These are phyloP conservation scores for Petrosia ficiformis DNA, from an alignment of 37 sponge, comb jelly and placozoan genomes.

Conservation along the genomic window DNA sequence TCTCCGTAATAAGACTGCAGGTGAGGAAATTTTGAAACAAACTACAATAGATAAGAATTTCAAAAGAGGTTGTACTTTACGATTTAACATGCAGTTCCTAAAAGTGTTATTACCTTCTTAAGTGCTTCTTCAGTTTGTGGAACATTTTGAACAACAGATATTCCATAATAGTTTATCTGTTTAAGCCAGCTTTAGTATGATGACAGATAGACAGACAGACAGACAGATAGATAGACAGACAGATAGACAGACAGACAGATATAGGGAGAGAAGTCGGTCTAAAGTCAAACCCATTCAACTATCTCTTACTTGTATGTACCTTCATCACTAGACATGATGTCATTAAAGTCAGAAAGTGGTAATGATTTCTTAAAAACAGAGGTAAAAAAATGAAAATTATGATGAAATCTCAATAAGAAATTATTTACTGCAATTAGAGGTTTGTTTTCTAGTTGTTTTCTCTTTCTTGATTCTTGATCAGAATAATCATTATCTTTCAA, in stretches of 20 bases:
- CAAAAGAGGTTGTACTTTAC: too few species aligned
- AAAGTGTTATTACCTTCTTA: neutral
- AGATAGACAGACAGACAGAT: too few species aligned
- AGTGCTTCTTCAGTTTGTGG: neutral
- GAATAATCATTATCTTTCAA: constrained; percentile 7
- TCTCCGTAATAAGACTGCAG: too few species aligned
- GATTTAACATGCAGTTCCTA: too few species aligned
- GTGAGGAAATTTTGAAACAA: too few species aligned
- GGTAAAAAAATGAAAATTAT: neutral
- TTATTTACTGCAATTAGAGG: neutral
- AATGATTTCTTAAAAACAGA: neutral
- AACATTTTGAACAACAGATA: neutral
- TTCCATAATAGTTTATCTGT: constrained; percentile 20
- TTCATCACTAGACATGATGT: neutral
- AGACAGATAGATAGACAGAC: too few species aligned
- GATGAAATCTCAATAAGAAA: too few species aligned
- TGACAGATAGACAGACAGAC: neutral
- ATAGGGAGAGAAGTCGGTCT: too few species aligned
- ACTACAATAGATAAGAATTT: too few species aligned
- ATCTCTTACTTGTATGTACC: neutral
- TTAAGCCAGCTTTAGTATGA: constrained; percentile 20
- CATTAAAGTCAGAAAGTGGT: neutral
- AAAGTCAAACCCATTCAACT: too few species aligned
- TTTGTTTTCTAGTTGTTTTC: neutral
- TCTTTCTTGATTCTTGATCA: neutral